Evolutionary conservation across 2,797 vertebrate genomes (phyloP).

Genomic region (Falco naumanni): DNA sequence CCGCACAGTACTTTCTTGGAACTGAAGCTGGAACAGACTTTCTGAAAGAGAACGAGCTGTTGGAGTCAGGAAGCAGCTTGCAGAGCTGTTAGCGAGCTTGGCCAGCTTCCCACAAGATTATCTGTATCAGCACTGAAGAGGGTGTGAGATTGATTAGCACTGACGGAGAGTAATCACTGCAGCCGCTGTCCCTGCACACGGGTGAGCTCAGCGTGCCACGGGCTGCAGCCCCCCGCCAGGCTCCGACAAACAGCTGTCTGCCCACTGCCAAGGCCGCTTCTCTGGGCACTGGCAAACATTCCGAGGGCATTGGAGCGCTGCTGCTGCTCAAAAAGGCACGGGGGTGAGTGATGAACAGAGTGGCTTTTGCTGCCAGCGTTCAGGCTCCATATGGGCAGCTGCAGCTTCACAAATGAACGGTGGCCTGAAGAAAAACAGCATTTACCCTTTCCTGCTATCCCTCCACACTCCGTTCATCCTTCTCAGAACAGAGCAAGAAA

Average conservation of each 20-base stretch:
- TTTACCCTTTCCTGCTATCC: neutral
- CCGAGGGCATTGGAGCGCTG: constrained; percentile 8
- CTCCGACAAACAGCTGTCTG: constrained; percentile 71
- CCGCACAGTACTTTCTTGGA: constrained; percentile 21
- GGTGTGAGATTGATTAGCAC: constrained; percentile 71
- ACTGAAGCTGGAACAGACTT: constrained; percentile 21
- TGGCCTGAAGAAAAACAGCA: neutral
- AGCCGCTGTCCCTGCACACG: constrained; percentile 34
- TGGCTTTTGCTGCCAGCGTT: constrained; percentile 11
- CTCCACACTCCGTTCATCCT: accelerated
- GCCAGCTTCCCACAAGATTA: constrained; percentile 66
- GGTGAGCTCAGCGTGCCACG: neutral
- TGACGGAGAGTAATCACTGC: constrained; percentile 69
- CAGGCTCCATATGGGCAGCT: neutral
- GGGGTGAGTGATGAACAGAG: constrained; percentile 8
- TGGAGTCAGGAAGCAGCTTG: constrained; percentile 57
- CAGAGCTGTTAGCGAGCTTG: constrained; percentile 57
- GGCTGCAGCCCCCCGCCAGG: constrained; percentile 25
- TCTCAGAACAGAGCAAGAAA: neutral
- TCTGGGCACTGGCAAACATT: constrained; percentile 30
- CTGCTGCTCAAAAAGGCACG: neutral
- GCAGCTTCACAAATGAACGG: neutral
- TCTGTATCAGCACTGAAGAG: constrained; percentile 62
- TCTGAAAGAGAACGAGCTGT: neutral
- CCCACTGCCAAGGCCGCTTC: constrained; percentile 50